These are phyloP conservation scores for Poeciliopsis turneri DNA, from an alignment of 2,797 vertebrate species.

Conservation along the genomic window DNA sequence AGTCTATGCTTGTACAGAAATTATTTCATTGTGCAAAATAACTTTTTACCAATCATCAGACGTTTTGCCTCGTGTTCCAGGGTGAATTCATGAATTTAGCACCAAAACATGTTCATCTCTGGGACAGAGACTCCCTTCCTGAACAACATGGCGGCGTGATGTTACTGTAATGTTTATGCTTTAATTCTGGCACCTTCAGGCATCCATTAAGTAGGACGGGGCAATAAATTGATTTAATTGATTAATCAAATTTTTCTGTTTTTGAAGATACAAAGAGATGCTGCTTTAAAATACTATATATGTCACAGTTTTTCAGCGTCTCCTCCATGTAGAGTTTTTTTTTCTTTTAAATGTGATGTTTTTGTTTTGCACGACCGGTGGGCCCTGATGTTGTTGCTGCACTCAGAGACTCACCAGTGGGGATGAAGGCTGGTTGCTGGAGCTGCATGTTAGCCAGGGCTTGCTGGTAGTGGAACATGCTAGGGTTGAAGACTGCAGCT, in stretches of 20 bases:
- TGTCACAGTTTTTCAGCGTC: neutral
- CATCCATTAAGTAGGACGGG: no score
- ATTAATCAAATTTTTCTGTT: no score
- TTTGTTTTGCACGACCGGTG: neutral
- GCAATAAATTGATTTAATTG: no score
- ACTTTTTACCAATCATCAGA: neutral
- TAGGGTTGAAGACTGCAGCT: constrained; percentile 89
- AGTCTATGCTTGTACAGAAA: neutral
- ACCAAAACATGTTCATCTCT: neutral
- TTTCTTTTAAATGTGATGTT: neutral
- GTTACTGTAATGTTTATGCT: neutral
- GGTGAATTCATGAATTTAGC: neutral
- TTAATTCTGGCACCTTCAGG: neutral
- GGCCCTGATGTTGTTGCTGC: constrained; percentile 1
- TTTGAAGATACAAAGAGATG: neutral
- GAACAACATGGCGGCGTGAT: neutral
- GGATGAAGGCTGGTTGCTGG: constrained; percentile 92
- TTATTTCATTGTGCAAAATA: neutral
- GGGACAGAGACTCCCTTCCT: neutral
- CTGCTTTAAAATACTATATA: neutral
- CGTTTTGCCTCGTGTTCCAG: neutral
- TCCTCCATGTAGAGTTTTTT: constrained; percentile 7
- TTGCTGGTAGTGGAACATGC: constrained; percentile 98
- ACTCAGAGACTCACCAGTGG: constrained; percentile 86
- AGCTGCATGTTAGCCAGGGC: constrained; percentile 97